Base-by-base conservation (phyloP, 2,113 vertebrate genomes). In the Syngnathoides biaculeatus region DNA sequence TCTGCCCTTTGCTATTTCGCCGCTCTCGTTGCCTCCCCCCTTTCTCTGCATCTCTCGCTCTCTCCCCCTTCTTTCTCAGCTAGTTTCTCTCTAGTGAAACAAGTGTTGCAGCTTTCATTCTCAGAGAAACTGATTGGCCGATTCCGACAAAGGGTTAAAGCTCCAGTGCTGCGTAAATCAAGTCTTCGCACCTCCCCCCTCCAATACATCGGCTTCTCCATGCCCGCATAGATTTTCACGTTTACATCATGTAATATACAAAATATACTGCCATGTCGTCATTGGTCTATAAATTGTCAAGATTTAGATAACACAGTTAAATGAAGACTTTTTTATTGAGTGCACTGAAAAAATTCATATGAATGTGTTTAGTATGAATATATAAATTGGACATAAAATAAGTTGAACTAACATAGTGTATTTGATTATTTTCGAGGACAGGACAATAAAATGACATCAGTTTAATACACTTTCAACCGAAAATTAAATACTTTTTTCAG, bases 121-220 rank as follows among this genome's bases (percentile, higher is more conserved):
- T 93, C 92, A 50, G 69, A 50, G 60, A 88, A 95, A 95, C 93
- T 95, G 95, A 98, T 98, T 98, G 95, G 96, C 93, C 94, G 92
- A 91, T 93, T 89, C 93, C 93, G 94, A 95, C 95, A 95, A 96
- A 96, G 94, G 93, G 92, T 94, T 55, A 55, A 55, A 55, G 52
- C 52, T 55, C 26, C 52, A 94, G 92, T 91, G 92, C 87, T 86
- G 91, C 93, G 93, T 98, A 94, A 95, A 97, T 97, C 95, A 96
- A 92, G 88, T 90, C 86, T 89, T 92, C 59, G 20, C 59, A 4
- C 69, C 2, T n/a, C 30, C 8, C 39, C 67, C 20, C 60, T 24
- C 30, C 56, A 55, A 55, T 55, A 55, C 22, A 55, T 26, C n/a
- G 12, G 22, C 22, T 26, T 55, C 52, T 26, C 13, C 1, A 55